Base-by-base conservation (phyloP, 2,113 vertebrate species). In the Vicugna pacos region DNA sequence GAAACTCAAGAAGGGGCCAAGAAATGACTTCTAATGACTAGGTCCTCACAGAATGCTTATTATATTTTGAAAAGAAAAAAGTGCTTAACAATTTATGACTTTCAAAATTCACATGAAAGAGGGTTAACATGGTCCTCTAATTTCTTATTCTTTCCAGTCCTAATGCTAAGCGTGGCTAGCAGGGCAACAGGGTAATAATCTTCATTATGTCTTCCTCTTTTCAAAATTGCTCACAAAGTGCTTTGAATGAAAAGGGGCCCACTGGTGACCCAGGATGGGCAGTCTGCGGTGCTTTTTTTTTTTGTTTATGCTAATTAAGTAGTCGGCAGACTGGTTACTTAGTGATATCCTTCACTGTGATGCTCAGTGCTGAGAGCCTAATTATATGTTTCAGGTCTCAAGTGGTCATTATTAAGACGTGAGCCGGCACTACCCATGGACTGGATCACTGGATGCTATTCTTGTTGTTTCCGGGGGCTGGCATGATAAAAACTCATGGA, bases 231-330 rank as follows among this genome's bases (percentile, higher is more conserved):
- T 98, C 97, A 96, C 70, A 56, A 98, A 98, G 94, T 90, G 75
- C 72, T 94, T 10, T 84, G 95, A 89, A 52, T 67, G 95, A 65
- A 69, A 95, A 97, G 96, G 88, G 91, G 12, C 85, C 92, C 73
- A 35, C 46, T 91, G 96, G 94, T 97, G 95, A 14, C 97, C 83
- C 56, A 65, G 84, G 97, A 97, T 52, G 81, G 76, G 65, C 32
- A 38, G 67, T 93, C 88, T 96, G 98, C 95, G 83, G 58, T 72
- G 85, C 80, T 96, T 76, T 89, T 93, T 42, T 42, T 42, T 42
- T 97, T 97, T 93, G 92, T 97, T 97, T 94, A 89, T 96, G 89
- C 95, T 98, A 98, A 98, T 98, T 98, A 98, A 96, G 95, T 96
- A 95, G 2, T 50, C 76, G 96, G 96, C 65, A 97, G 91, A 98